Percentiles rank a stretch among this genome's conserved stretches.
Evolutionary conservation across 2,797 vertebrate genomes (phyloP).

Genomic region (Champsocephalus esox): DNA sequence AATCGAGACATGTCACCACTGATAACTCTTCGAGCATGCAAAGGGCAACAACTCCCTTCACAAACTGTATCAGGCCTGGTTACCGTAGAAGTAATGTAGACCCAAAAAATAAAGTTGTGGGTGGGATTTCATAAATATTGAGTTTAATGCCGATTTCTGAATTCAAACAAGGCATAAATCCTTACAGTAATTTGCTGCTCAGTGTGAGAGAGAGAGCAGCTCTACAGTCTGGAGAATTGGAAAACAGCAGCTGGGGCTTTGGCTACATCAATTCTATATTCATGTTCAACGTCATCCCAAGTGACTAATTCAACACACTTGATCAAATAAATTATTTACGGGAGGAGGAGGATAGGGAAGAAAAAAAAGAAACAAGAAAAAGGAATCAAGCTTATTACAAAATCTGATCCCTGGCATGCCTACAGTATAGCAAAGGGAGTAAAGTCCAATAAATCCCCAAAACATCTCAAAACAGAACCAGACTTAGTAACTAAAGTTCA

Average conservation of each 20-base stretch:
- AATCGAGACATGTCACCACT: constrained; percentile 36
- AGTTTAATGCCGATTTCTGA: constrained; percentile 2
- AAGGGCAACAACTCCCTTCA: constrained; percentile 26
- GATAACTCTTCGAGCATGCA: constrained; percentile 25
- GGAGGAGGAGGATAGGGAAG: background rate
- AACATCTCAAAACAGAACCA: background rate
- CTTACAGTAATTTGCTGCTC: constrained; percentile 19
- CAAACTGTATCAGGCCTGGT: constrained; percentile 32
- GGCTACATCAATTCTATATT: constrained; percentile 79
- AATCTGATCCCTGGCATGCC: constrained; percentile 10
- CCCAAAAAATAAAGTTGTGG: background rate
- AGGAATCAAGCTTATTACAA: background rate
- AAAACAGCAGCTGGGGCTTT: constrained; percentile 80
- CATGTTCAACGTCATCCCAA: constrained; percentile 77
- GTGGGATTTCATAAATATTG: constrained; percentile 16
- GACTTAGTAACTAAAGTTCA: background rate
- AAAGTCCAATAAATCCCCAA: background rate
- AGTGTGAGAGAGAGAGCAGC: constrained; percentile 42
- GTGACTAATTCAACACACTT: constrained; percentile 80
- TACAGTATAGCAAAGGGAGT: background rate
- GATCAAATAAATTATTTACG: constrained; percentile 82
- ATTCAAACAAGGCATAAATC: constrained; percentile 11
- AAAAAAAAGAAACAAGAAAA: background rate
- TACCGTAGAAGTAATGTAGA: constrained; percentile 40
- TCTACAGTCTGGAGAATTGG: constrained; percentile 62